Base-by-base conservation (phyloP, 2,113 vertebrate genomes). In the Danio rerio region DNA sequence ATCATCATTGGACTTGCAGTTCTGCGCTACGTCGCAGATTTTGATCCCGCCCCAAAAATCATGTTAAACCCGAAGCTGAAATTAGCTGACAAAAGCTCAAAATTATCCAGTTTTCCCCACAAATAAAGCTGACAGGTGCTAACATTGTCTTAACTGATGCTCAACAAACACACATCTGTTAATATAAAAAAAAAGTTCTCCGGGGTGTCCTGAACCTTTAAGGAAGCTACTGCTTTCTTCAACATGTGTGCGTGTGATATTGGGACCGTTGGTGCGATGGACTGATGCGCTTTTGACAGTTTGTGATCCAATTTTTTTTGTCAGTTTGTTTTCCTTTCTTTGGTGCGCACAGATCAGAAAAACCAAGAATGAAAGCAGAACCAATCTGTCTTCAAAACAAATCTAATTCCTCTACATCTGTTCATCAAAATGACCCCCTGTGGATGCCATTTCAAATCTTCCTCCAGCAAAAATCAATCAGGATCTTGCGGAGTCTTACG, bases 381-480 rank as follows among this genome's bases (percentile, higher is more conserved):
- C 81, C 69, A 85, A 85, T 85, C 84, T 85, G 81, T 85, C 78
- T 82, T 69, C 42, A 58, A 80, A 61, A 75, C 63, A 78, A 87
- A 81, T 85, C 81, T 83, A 78, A 74, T 70, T 80, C 66, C 53
- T 52, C 76, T 49, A 74, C 85, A 63, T 59, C 81, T 68, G 85
- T 80, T 86, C 84, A 85, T 87, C 84, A 85, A 49, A 81, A 81
- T 87, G 80, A 86, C 84, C 86, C 84, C 84, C 81, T 83, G 78
- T 58, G 76, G 86, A 85, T 83, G 73, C 78, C 65, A 78, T 69
- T 83, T 73, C 81, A 81, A 70, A 86, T 86, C 76, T 86, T 73
- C 81, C 68, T 81, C 58, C 21, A 62, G 61, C n/a, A 83, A 61
- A 58, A 61, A 76, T 76, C 18, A 76, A 49, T 75, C 18, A 50